Evolutionary conservation across 2,888 invertebrate genomes (phyloP).

Genomic region (Cyaniris semiargus): DNA sequence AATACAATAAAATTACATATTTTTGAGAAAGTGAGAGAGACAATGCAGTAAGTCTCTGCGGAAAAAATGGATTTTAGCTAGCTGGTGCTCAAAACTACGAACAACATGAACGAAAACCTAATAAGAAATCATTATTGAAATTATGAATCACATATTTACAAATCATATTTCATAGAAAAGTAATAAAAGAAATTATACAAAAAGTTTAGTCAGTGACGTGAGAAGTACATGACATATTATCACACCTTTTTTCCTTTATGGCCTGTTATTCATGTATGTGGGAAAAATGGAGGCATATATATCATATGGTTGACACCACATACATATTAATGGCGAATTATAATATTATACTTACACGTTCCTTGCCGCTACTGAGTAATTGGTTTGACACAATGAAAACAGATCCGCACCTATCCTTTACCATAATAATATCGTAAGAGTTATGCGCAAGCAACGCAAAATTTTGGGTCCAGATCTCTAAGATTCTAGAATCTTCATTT

Average conservation of each 20-base stretch:
- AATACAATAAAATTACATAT: too few species aligned
- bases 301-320: constrained; percentile 39
- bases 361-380: constrained; percentile 43
- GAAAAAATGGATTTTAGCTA: too few species aligned
- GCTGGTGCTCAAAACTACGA: too few species aligned
- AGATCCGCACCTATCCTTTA: background rate
- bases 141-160: background rate
- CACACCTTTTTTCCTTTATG: constrained; percentile 48
- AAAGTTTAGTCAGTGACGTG: constrained; percentile 53
- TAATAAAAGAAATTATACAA: constrained; percentile 36
- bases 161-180: constrained; percentile 1
- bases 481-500: too few species aligned
- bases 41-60: too few species aligned
- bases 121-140: constrained; percentile 27
- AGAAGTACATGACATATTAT: constrained; percentile 70
- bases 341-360: constrained; percentile 38
- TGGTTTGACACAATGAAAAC: constrained; percentile 44
- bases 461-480: too few species aligned
- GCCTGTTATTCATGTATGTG: constrained; percentile 43
- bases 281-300: constrained; percentile 42
- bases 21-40: too few species aligned
- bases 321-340: constrained; percentile 41
- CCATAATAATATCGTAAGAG: too few species aligned
- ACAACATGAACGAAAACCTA: background rate
- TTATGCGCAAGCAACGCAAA: too few species aligned